Evolutionary conservation across 2,888 invertebrate genomes (phyloP).

Genomic region (Xylophagus ater): DNA sequence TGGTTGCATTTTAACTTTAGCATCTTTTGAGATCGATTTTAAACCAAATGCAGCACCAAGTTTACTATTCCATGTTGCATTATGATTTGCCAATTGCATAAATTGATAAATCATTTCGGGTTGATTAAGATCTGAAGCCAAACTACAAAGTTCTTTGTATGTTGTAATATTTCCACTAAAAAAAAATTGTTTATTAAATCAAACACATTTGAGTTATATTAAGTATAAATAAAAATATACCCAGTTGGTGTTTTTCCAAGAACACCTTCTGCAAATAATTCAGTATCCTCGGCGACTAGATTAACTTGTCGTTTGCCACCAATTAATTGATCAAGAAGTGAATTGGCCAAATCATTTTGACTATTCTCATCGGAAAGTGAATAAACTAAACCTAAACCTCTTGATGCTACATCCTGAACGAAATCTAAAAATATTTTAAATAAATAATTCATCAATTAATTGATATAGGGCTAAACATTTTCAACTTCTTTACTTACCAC

Average conservation of each 20-base stretch:
- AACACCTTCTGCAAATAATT: constrained; percentile 79
- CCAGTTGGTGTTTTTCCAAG: constrained; percentile 78
- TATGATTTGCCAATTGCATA: constrained; percentile 90
- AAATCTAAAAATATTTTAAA: constrained; percentile 51
- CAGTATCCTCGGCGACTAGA: constrained; percentile 69
- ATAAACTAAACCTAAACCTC: constrained; percentile 81
- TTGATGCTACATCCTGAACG: constrained; percentile 86
- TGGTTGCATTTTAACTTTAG: constrained; percentile 70
- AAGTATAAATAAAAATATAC: constrained; percentile 40
- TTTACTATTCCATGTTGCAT: constrained; percentile 89
- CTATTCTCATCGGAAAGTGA: constrained; percentile 63
- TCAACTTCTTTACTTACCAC: constrained; percentile 48
- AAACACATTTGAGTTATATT: too few species aligned
- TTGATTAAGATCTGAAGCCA: constrained; percentile 89
- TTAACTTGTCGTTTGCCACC: constrained; percentile 62
- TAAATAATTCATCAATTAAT: constrained; percentile 6
- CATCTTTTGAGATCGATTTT: constrained; percentile 71
- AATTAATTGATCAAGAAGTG: constrained; percentile 70
- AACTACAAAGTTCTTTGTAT: constrained; percentile 85
- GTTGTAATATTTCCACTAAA: constrained; percentile 77
- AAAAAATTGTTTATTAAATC: constrained; percentile 22
- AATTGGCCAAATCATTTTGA: constrained; percentile 59
- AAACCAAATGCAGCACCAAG: constrained; percentile 87
- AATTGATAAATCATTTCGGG: constrained; percentile 93
- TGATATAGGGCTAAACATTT: constrained; percentile 1